phyloP scores from a whole-genome alignment of 2,113 vertebrate genomes.

The Anolis carolinensis region DNA sequence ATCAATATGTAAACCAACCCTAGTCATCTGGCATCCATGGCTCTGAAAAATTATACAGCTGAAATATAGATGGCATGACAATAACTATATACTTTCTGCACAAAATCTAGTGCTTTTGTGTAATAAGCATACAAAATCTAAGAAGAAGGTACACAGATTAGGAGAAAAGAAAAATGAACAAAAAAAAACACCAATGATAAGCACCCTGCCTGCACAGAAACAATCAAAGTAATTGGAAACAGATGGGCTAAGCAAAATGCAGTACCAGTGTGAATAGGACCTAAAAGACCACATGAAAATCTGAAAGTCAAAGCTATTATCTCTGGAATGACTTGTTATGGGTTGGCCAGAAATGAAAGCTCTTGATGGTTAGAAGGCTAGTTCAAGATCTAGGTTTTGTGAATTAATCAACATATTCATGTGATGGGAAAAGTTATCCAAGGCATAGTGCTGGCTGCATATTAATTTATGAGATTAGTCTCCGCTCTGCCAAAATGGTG shows the following conservation, averaged over 20 bases:
- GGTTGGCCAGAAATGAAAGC: conserved; percentile 53
- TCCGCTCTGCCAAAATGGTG: conserved; percentile 51
- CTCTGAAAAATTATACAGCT: background rate
- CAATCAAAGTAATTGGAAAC: conserved; percentile 51
- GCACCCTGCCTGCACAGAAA: background rate
- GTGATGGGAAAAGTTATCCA: conserved; percentile 62
- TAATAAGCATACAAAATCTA: conserved; percentile 34
- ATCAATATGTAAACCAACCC: background rate
- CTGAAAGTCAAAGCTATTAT: conserved; percentile 62
- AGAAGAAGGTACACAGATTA: conserved; percentile 16
- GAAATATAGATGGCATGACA: background rate
- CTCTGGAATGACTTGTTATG: background rate
- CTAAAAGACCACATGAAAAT: conserved; percentile 47
- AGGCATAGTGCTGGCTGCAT: conserved; percentile 62
- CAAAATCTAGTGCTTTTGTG: conserved; percentile 27
- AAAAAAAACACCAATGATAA: conserved; percentile 15
- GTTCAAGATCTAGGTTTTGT: conserved; percentile 59
- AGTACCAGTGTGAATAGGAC: conserved; percentile 38
- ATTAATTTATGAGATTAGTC: conserved; percentile 58
- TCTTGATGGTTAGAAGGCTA: conserved; percentile 61
- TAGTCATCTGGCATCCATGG: background rate
- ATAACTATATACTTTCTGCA: background rate
- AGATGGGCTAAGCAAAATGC: conserved; percentile 52
- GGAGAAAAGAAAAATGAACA: background rate
- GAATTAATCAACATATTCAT: conserved; percentile 69